These are phyloP conservation scores for Delia radicum DNA, from an alignment of 1,140 invertebrate species.

Conservation along the genomic window DNA sequence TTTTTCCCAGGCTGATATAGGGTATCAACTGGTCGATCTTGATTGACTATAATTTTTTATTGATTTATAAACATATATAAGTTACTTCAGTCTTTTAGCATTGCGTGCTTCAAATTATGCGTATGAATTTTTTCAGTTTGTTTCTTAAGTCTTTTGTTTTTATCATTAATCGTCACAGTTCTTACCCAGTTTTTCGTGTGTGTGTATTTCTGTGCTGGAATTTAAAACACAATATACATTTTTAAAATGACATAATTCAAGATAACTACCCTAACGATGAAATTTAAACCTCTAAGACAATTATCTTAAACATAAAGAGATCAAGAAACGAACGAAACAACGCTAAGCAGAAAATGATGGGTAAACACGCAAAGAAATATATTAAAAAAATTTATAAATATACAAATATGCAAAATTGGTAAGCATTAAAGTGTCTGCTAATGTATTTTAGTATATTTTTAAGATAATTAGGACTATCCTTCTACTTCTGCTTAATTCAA, in stretches of 20 bases:
- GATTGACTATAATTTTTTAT: too few relatives aligned
- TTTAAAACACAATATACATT: constrained; percentile 36
- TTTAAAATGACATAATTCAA: constrained; percentile 53
- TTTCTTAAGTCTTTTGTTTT: background rate
- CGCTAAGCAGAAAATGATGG: background rate
- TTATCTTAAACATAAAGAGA: background rate
- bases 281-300: background rate
- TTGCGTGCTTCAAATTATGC: too few relatives aligned
- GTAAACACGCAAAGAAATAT: background rate
- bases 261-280: constrained; percentile 33
- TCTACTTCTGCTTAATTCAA: constrained; percentile 2
- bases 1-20: too few relatives aligned
- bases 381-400: background rate
- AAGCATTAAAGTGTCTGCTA: constrained; percentile 49
- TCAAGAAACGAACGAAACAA: background rate
- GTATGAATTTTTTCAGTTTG: background rate
- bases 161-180: too few relatives aligned
- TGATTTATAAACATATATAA: too few relatives aligned
- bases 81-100: too few relatives aligned
- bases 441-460: constrained; percentile 52
- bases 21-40: too few relatives aligned
- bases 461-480: constrained; percentile 46
- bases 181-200: background rate
- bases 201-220: background rate
- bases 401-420: background rate